Evolutionary conservation across 2,888 invertebrate species (phyloP).

Genomic region (Notodonta dromedarius): DNA sequence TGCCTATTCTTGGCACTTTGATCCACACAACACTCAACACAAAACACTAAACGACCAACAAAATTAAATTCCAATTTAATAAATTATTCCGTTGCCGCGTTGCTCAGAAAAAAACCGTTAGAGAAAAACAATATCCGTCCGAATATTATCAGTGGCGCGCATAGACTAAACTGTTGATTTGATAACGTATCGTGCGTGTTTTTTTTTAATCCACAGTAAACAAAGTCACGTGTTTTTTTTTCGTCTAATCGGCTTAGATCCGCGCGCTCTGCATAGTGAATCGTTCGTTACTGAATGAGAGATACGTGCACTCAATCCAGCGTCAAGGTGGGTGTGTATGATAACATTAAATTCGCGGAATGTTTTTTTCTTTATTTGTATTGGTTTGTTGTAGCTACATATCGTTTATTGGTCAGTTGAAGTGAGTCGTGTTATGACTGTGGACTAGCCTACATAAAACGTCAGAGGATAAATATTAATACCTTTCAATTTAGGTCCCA

Average conservation of each 20-base stretch:
- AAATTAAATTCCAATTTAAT: slow-evolving; percentile 33
- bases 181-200: slow-evolving; percentile 28
- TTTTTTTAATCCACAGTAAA: slow-evolving; percentile 28
- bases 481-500: too few relatives aligned
- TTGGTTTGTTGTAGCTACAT: slow-evolving; percentile 12
- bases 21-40: slow-evolving; percentile 33
- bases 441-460: too few relatives aligned
- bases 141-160: slow-evolving; percentile 36
- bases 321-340: slow-evolving; percentile 49
- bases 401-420: slow-evolving; percentile 1
- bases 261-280: slow-evolving; percentile 42
- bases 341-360: slow-evolving; percentile 40
- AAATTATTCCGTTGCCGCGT: slow-evolving; percentile 29
- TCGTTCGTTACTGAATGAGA: slow-evolving; percentile 41
- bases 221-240: slow-evolving; percentile 43
- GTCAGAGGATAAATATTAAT: too few relatives aligned
- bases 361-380: slow-evolving; percentile 27
- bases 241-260: slow-evolving; percentile 31
- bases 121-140: slow-evolving; percentile 27
- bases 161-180: slow-evolving; percentile 37
- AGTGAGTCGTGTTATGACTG: too few relatives aligned
- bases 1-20: slow-evolving; percentile 40
- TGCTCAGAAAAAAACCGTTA: slow-evolving; percentile 27
- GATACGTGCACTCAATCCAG: slow-evolving; percentile 28
- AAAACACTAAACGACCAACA: slow-evolving; percentile 32